Evolutionary conservation across 2,113 vertebrate genomes (phyloP).

Genomic region (Columba janthina): DNA sequence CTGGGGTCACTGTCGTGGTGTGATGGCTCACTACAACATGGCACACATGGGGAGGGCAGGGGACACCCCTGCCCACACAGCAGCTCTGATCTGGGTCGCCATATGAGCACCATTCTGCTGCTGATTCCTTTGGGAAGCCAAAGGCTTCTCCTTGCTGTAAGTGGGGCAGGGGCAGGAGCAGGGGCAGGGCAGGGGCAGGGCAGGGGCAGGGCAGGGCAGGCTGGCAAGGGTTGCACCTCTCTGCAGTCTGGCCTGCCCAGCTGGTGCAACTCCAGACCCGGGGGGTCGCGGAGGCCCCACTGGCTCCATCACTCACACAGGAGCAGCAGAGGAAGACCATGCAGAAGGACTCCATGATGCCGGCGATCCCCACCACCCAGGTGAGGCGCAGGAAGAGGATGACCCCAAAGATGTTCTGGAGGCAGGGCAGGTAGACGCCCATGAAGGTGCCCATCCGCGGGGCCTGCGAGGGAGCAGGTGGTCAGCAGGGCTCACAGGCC

Average conservation of each 20-base stretch:
- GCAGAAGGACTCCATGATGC: conserved; percentile 93
- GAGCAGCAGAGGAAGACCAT: conserved; percentile 97
- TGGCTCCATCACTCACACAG: conserved; percentile 82
- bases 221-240: not conserved
- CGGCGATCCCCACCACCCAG: conserved; percentile 96
- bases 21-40: not conserved
- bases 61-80: not conserved
- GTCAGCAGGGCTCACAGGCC: not conserved
- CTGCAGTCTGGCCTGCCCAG: no score
- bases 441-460: conserved; percentile 96
- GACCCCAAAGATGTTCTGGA: conserved; percentile 99
- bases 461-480: conserved; percentile 73
- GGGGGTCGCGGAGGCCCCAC: no score
- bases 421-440: conserved; percentile 96
- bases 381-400: conserved; percentile 98
- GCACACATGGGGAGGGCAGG: no score
- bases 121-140: not conserved
- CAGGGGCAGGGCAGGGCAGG: no score
- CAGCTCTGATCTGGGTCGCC: not conserved
- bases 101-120: not conserved
- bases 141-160: not conserved
- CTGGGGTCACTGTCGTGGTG: rapidly evolving
- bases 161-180: not conserved
- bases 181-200: no score
- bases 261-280: not conserved